Conservation (phyloP, 1,140 invertebrate species). For the Galleria mellonella region DNA sequence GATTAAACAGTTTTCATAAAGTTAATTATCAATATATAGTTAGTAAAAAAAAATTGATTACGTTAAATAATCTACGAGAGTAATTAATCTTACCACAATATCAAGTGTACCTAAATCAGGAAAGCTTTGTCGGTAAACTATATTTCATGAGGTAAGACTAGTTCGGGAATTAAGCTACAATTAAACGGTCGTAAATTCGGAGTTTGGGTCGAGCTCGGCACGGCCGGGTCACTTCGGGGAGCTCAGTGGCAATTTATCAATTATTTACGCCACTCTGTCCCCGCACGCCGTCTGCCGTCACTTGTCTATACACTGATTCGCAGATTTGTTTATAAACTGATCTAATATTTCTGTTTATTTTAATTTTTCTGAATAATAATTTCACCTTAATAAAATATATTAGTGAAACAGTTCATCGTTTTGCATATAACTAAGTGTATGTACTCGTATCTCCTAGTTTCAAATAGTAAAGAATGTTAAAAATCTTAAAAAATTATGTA, state of each 20-base stretch:
- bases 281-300: constrained; percentile 36
- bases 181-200: constrained; percentile 71
- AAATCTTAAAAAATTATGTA: too few relatives aligned
- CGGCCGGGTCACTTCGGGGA: constrained; percentile 59
- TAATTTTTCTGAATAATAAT: too few relatives aligned
- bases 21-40: too few relatives aligned
- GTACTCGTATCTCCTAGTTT: too few relatives aligned
- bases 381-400: too few relatives aligned
- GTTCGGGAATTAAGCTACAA: constrained; percentile 69
- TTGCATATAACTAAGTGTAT: too few relatives aligned
- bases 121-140: constrained; percentile 22
- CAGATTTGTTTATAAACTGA: constrained; percentile 20
- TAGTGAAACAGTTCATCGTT: too few relatives aligned
- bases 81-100: too few relatives aligned
- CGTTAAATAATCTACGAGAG: too few relatives aligned
- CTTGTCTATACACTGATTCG: constrained; percentile 33
- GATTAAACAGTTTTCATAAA: too few relatives aligned
- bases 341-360: constrained; percentile 7
- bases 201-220: constrained; percentile 41
- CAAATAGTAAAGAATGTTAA: too few relatives aligned
- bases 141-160: constrained; percentile 60
- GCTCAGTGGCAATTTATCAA: constrained; percentile 68
- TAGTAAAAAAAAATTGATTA: too few relatives aligned
- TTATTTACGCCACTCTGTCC: constrained; percentile 68
- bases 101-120: constrained; percentile 8